Percentiles rank a stretch among this genome's conserved stretches.
Evolutionary conservation across 2,113 vertebrate genomes (phyloP).

Genomic region (Aegotheles bennettii): DNA sequence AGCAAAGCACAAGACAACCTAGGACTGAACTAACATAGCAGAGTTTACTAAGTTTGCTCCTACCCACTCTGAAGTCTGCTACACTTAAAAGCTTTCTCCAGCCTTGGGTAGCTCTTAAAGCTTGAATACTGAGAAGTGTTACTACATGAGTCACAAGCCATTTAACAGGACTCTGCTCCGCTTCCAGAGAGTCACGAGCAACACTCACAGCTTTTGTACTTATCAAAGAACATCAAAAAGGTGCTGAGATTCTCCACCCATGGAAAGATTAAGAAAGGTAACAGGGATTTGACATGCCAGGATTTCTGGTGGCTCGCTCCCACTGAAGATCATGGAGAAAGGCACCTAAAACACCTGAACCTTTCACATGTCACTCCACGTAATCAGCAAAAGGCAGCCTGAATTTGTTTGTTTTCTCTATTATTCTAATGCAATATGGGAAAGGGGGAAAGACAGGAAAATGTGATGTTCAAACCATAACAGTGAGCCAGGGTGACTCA

Average conservation of each 20-base stretch:
- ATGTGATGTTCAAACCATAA: neutral
- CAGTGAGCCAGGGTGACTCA: neutral
- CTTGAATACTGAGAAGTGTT: neutral
- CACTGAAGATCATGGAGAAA: neutral
- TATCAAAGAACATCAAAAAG: neutral
- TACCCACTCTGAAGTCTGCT: neutral
- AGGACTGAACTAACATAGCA: neutral
- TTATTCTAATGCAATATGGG: neutral
- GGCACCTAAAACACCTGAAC: neutral
- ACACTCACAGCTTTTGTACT: neutral
- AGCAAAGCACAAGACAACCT: neutral
- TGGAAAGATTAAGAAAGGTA: neutral
- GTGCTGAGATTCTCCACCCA: neutral
- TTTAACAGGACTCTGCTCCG: neutral
- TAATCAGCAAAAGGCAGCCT: neutral
- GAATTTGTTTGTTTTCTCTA: neutral
- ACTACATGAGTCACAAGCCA: slow-evolving; percentile 5
- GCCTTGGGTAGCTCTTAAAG: neutral
- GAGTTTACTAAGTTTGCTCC: neutral
- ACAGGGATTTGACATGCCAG: neutral
- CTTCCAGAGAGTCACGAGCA: neutral
- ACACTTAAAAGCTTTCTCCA: neutral
- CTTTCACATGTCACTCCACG: neutral
- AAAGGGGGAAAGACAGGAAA: neutral
- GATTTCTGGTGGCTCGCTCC: neutral